phyloP scores from a whole-genome alignment of 2,888 invertebrate species.

The Leptopilina drosophilae region DNA sequence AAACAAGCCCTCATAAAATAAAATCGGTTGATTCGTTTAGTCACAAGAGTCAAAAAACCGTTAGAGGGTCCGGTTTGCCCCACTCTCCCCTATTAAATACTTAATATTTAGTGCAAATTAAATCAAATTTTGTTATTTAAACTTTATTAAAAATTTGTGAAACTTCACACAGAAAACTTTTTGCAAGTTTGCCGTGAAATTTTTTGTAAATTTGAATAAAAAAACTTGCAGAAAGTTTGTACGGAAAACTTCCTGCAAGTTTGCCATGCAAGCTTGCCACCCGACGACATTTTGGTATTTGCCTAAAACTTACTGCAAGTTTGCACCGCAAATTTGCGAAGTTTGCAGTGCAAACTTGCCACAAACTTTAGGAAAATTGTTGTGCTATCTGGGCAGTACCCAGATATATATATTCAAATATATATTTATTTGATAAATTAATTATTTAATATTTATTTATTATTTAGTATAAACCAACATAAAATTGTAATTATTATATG shows the following conservation, averaged over 20 bases:
- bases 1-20: no score
- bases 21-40: no score
- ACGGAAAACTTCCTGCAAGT: background rate
- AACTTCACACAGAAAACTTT: background rate
- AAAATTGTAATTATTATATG: no score
- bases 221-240: background rate
- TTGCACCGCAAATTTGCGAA: background rate
- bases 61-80: no score
- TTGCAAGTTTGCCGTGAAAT: background rate
- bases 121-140: background rate
- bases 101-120: background rate
- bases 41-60: no score
- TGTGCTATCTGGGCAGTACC: slow-evolving; percentile 3
- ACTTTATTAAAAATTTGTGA: background rate
- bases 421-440: no score
- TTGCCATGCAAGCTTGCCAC: background rate
- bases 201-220: background rate
- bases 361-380: background rate
- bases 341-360: background rate
- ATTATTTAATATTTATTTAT: no score
- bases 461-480: no score
- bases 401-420: no score
- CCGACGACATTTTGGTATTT: background rate
- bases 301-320: background rate
- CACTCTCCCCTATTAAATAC: no score